Evolutionary conservation across 2,113 vertebrate genomes (phyloP), one percentile per base, ranked within the genome.

Genomic region (Anolis carolinensis): DNA sequence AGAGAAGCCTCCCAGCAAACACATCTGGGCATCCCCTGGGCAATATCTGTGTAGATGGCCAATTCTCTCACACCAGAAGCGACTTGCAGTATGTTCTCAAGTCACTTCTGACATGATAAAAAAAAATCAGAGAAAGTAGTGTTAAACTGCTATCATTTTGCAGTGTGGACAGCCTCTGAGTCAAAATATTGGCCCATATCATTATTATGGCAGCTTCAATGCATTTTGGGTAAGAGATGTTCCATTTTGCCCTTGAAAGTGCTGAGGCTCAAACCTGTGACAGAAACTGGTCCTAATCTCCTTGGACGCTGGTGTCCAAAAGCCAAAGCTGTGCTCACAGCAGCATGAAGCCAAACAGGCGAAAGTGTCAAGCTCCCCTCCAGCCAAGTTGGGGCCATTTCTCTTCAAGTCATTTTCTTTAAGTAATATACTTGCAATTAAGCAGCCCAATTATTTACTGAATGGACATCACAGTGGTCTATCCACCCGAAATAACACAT

Each of bases 361-460:
- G 25, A 14, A n/a, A 21, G 36, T 39, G 44, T 75, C 52, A 63
- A 83, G 74, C 63, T 32, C 55, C 34, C n/a, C 25, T 52, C 59
- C 50, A 13, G 9, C 32, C 32, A 27, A 52, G 50, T 21, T 27
- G 20, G 14, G 13, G 5, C 13, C 13, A 48, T 67, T 34, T 74
- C 59, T 50, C 18, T 18, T 59, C 14, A 59, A 67, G 7, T 62
- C 23, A 67, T 81, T 65, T 81, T 52, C 68, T 63, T 65, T 36
- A 36, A 74, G 39, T 55, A 81, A 36, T 74, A 67, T 30, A 23
- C 79, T 18, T 25, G 34, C 79, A 86, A 75, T 74, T 86, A 81
- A 63, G n/a, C 70, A 50, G 55, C 59, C 70, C 71, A 81, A 81
- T 86, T 86, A 86, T 74, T 77, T 63, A 67, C 85, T 52, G 30